These are phyloP conservation scores for Aphodius granarius DNA, from an alignment of 2,888 invertebrate genomes.

Conservation along the genomic window DNA sequence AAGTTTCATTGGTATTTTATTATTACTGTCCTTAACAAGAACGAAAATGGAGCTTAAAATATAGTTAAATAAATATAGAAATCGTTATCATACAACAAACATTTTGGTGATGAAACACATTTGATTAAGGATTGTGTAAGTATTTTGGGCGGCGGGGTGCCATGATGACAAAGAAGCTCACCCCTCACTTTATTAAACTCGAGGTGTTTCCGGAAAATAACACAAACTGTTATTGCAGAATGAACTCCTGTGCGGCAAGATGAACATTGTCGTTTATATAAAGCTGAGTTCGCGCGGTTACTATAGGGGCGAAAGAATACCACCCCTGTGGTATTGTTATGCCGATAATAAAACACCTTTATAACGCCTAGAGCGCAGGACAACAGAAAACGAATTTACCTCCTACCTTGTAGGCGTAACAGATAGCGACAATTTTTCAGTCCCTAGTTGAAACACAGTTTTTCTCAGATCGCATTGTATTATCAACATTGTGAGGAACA, in stretches of 20 bases:
- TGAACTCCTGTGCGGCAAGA: neutral
- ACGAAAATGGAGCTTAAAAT: no score
- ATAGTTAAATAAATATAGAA: no score
- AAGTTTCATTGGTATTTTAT: no score
- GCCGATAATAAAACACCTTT: neutral
- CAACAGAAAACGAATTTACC: neutral
- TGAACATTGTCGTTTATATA: neutral
- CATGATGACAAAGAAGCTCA: neutral
- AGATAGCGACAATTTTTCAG: no score
- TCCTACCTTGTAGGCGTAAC: neutral
- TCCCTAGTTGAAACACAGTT: no score
- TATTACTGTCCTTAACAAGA: no score
- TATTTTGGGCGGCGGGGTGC: neutral
- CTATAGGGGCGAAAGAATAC: neutral
- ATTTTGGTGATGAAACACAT: no score
- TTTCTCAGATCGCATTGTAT: no score
- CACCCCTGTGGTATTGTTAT: neutral
- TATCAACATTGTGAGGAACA: neutral
- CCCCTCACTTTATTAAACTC: neutral
- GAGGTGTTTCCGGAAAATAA: neutral
- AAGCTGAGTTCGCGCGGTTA: neutral
- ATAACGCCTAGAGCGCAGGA: neutral
- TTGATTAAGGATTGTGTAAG: no score
- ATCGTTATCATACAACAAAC: no score
- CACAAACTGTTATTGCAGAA: neutral